Base-by-base conservation (phyloP, 2,113 vertebrate genomes). In the Tragelaphus buxtoni region DNA sequence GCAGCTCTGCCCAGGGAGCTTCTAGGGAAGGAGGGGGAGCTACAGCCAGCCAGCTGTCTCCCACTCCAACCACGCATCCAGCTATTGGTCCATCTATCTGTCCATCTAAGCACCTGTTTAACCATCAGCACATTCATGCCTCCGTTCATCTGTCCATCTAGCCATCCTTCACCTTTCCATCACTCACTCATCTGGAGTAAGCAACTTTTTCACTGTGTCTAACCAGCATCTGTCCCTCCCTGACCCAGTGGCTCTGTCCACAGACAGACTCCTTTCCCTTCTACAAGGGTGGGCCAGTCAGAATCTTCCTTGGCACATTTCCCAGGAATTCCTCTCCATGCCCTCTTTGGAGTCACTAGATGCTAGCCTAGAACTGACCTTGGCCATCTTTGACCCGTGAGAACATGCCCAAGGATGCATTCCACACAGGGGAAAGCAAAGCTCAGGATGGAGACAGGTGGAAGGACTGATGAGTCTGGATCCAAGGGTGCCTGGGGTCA, bases 391-490 rank as follows among this genome's bases (percentile, higher is more conserved):
- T 32, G 20, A 28, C 26, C 26, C 0, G 3, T 24, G 22, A 42
- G 45, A n/a, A 47, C 5, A 28, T 45, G 56, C 56, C 20, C 28
- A 51, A 3, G 35, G 32, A 35, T 2, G 35, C 49, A 9, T 12
- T 82, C 58, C 45, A 76, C 10, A 3, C 9, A 7, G 53, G 60
- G 76, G 55, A 82, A 42, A 10, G 60, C 35, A 10, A 61, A 35
- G 24, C 60, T 63, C 35, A 82, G 63, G 26, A 8, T 1, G 49
- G 47, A 65, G 58, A 53, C 51, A 56, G 49, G 42, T 2, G 51
- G 81, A n/a, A 53, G n/a, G 39, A 2, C 5, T 0, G 0, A 7
- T 1, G 2, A 55, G 35, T 53, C 32, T 0, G 32, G 6, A 30
- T 28, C 76, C 63, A 47, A 4, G 6, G 12, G 56, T 6, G 9